These are phyloP conservation scores for Euplexia lucipara DNA, from an alignment of 2,888 invertebrate genomes.

Conservation along the genomic window DNA sequence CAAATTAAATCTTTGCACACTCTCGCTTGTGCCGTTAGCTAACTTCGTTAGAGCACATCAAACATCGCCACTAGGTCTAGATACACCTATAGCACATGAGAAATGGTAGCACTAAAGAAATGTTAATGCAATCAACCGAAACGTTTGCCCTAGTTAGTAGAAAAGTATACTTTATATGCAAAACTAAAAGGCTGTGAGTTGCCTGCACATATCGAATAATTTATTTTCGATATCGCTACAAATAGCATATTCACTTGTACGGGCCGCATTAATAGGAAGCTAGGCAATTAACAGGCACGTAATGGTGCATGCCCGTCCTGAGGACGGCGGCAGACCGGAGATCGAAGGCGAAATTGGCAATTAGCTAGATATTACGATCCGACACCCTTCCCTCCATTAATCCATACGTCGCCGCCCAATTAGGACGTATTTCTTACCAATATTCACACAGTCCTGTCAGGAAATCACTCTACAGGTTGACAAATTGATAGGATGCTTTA, in stretches of 20 bases:
- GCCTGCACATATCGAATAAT: slow-evolving; percentile 24
- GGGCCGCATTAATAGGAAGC: slow-evolving; percentile 68
- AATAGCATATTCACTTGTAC: slow-evolving; percentile 58
- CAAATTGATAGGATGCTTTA: slow-evolving; percentile 2
- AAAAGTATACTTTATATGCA: slow-evolving; percentile 1
- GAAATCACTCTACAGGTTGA: slow-evolving; percentile 69
- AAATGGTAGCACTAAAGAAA: slow-evolving; percentile 28
- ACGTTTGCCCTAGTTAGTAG: slow-evolving; percentile 17
- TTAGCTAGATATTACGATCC: slow-evolving; percentile 80
- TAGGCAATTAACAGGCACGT: slow-evolving; percentile 73
- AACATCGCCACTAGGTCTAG: slow-evolving; percentile 19
- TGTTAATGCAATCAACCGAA: slow-evolving; percentile 55
- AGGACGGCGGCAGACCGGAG: slow-evolving; percentile 78
- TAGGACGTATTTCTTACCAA: slow-evolving; percentile 65
- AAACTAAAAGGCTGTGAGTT: slow-evolving; percentile 20
- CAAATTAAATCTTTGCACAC: slow-evolving; percentile 36
- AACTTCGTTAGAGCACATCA: slow-evolving; percentile 40
- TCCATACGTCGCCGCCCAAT: slow-evolving; percentile 62
- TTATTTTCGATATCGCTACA: slow-evolving; percentile 51
- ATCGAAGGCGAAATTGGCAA: slow-evolving; percentile 87
- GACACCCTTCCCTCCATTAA: slow-evolving; percentile 67
- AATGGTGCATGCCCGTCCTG: slow-evolving; percentile 73
- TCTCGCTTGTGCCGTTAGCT: slow-evolving; percentile 29
- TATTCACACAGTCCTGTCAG: slow-evolving; percentile 53
- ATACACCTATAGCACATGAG: slow-evolving; percentile 31